These are phyloP conservation scores for Peromyscus leucopus DNA, from an alignment of 2,113 vertebrate species.

Conservation along the genomic window DNA sequence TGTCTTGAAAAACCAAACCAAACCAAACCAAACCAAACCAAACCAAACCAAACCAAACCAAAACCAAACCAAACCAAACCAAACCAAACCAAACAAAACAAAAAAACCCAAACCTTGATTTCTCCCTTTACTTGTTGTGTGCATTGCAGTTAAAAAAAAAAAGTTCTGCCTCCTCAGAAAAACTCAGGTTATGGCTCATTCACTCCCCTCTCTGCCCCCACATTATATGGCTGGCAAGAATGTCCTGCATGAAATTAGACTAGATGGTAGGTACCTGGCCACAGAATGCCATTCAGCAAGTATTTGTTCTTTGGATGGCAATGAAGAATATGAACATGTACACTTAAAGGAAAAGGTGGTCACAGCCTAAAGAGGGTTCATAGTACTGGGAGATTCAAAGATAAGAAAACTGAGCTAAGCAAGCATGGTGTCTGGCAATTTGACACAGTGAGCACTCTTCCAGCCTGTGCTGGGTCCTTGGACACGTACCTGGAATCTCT, in stretches of 20 bases:
- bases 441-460: accelerated
- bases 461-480: accelerated
- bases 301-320: not conserved
- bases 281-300: not conserved
- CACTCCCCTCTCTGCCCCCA: not conserved
- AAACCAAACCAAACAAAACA: too few relatives aligned
- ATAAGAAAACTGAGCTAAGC: not conserved
- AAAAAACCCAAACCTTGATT: too few relatives aligned
- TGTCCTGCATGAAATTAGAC: accelerated
- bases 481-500: too few relatives aligned
- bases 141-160: too few relatives aligned
- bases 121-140: not conserved
- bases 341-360: not conserved
- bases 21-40: too few relatives aligned
- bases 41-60: too few relatives aligned
- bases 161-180: too few relatives aligned
- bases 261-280: not conserved
- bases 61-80: too few relatives aligned
- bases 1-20: too few relatives aligned
- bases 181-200: not conserved
- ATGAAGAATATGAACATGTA: not conserved
- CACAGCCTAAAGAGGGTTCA: not conserved
- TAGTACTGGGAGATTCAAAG: not conserved
- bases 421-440: accelerated
- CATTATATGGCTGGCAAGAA: not conserved